These are phyloP conservation scores for Proales similis DNA, from an alignment of 1,140 invertebrate genomes.

Conservation along the genomic window DNA sequence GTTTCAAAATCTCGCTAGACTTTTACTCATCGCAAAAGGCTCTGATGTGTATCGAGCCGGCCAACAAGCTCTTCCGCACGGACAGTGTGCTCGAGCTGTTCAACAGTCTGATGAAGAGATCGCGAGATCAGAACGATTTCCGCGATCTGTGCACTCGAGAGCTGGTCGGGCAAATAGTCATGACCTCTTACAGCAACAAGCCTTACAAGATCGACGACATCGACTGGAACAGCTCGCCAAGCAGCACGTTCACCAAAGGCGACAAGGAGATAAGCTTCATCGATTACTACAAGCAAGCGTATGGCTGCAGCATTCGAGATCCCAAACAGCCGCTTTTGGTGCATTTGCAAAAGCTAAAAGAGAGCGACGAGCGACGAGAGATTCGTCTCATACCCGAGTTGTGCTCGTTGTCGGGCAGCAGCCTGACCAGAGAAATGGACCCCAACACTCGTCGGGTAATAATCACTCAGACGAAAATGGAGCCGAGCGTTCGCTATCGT, in stretches of 20 bases:
- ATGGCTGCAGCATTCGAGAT: constrained; percentile 15
- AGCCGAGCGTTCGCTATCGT: background rate
- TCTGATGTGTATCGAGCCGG: constrained; percentile 73
- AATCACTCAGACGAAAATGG: constrained; percentile 8
- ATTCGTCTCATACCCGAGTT: constrained; percentile 22
- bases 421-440: background rate
- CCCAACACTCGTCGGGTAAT: constrained; percentile 15
- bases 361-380: background rate
- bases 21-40: background rate
- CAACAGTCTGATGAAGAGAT: constrained; percentile 57
- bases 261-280: constrained; percentile 1
- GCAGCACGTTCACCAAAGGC: background rate
- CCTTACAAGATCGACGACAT: constrained; percentile 83
- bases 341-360: background rate
- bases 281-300: constrained; percentile 34
- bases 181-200: constrained; percentile 72
- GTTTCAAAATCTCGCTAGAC: background rate
- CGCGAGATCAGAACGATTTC: constrained; percentile 40
- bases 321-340: constrained; percentile 9
- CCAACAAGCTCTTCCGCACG: constrained; percentile 67
- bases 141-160: constrained; percentile 7
- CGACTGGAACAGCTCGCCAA: constrained; percentile 56
- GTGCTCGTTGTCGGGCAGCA: constrained; percentile 4
- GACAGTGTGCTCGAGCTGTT: constrained; percentile 63
- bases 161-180: constrained; percentile 1